Conservation (phyloP, 2,888 invertebrate genomes). For the Eristalis tenax region DNA sequence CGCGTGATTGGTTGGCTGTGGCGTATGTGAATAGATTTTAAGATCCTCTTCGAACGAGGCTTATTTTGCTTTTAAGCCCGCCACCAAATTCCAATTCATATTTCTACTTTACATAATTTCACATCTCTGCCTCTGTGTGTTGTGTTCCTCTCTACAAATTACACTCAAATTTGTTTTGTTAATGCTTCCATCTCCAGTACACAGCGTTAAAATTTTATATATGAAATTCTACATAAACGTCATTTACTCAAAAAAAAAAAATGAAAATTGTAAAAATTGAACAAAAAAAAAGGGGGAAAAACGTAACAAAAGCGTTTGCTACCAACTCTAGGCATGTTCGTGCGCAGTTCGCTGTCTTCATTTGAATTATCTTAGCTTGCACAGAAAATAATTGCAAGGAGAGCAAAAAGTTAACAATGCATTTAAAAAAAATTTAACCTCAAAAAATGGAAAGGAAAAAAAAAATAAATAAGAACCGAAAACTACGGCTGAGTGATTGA, state of each 20-base stretch:
- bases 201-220: background rate
- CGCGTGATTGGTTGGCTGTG: background rate
- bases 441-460: constrained; percentile 18
- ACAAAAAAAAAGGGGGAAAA: background rate
- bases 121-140: background rate
- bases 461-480: constrained; percentile 40
- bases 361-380: background rate
- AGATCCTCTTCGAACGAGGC: too few species aligned
- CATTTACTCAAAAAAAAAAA: background rate
- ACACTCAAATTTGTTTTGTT: background rate
- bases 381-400: constrained; percentile 50
- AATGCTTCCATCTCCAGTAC: constrained; percentile 2
- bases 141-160: background rate
- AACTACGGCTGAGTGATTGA: background rate
- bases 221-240: background rate
- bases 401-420: constrained; percentile 43
- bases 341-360: constrained; percentile 31
- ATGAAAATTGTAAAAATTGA: background rate
- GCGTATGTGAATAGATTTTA: background rate
- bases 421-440: constrained; percentile 1
- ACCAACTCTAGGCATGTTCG: constrained; percentile 26
- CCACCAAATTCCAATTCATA: constrained; percentile 58
- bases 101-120: background rate
- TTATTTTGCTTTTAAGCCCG: background rate
- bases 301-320: constrained; percentile 10